Conservation (phyloP, 2,113 vertebrate genomes). For the Gopherus flavomarginatus region DNA sequence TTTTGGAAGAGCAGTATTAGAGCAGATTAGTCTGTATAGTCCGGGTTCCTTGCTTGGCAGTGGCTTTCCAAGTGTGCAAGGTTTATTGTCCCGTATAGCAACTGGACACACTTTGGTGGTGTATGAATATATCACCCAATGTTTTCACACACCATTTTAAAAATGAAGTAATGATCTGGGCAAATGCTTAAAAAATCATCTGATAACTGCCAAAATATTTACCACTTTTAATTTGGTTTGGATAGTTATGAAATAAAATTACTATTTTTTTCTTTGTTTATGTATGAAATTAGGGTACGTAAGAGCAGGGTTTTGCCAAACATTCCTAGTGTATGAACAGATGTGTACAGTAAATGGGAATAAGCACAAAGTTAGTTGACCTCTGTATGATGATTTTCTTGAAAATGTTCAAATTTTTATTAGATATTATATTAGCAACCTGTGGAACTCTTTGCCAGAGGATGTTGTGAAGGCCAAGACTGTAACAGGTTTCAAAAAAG, state of each 20-base stretch:
- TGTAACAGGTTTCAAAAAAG: too few relatives aligned
- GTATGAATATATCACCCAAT: neutral
- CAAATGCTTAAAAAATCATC: neutral
- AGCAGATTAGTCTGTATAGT: neutral
- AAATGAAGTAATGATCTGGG: neutral
- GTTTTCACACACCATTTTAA: neutral
- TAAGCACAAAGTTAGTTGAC: neutral
- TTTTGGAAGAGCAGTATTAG: neutral
- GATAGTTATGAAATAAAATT: slow-evolving; percentile 38
- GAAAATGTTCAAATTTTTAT: neutral
- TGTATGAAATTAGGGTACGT: neutral
- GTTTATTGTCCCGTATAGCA: neutral
- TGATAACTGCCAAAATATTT: neutral
- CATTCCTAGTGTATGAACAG: neutral
- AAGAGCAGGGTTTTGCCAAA: slow-evolving; percentile 2
- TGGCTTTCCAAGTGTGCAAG: neutral
- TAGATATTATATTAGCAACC: neutral
- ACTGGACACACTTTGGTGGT: neutral
- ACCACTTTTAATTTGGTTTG: neutral
- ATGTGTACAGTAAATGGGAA: neutral
- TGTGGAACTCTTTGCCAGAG: neutral
- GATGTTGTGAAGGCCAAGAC: too few relatives aligned
- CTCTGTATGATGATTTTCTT: neutral
- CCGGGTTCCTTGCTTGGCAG: neutral
- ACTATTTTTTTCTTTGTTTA: neutral